These are phyloP conservation scores for Tenthredo notha DNA, from an alignment of 2,888 invertebrate species.

Conservation along the genomic window DNA sequence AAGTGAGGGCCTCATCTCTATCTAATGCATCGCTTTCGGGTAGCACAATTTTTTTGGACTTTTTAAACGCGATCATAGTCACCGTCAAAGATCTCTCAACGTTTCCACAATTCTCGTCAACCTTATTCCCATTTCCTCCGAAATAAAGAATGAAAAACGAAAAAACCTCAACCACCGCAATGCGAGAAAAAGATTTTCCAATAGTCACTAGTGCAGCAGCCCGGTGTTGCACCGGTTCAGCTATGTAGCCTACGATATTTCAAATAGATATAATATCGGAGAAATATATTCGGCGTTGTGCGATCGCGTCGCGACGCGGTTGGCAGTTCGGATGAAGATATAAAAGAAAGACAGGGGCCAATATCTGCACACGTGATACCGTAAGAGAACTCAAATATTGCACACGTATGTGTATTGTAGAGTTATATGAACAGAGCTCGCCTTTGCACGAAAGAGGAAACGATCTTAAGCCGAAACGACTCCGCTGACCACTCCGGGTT, in stretches of 20 bases:
- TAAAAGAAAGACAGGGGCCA: constrained; percentile 59
- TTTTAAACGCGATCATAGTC: neutral
- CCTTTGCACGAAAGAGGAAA: neutral
- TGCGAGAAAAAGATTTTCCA: constrained; percentile 64
- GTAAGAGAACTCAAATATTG: constrained; percentile 16
- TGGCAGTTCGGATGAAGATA: constrained; percentile 60
- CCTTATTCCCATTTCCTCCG: neutral
- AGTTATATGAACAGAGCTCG: neutral
- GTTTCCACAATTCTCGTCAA: neutral
- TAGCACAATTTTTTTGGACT: neutral
- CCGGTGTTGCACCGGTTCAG: neutral
- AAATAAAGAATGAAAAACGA: constrained; percentile 39
- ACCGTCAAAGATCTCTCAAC: neutral
- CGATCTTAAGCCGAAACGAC: neutral
- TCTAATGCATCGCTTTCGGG: neutral
- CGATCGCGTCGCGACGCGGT: constrained; percentile 57
- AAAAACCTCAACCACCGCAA: neutral
- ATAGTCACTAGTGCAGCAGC: constrained; percentile 57
- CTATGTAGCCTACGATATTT: constrained; percentile 57
- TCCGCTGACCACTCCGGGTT: neutral
- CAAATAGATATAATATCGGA: constrained; percentile 62
- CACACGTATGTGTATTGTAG: neutral
- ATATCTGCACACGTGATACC: constrained; percentile 59
- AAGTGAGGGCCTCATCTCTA: neutral
- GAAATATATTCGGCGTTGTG: constrained; percentile 43